Percentiles rank a stretch among this genome's conserved stretches.
Conservation (phyloP, 2,113 vertebrate species). For the Mobula hypostoma region DNA sequence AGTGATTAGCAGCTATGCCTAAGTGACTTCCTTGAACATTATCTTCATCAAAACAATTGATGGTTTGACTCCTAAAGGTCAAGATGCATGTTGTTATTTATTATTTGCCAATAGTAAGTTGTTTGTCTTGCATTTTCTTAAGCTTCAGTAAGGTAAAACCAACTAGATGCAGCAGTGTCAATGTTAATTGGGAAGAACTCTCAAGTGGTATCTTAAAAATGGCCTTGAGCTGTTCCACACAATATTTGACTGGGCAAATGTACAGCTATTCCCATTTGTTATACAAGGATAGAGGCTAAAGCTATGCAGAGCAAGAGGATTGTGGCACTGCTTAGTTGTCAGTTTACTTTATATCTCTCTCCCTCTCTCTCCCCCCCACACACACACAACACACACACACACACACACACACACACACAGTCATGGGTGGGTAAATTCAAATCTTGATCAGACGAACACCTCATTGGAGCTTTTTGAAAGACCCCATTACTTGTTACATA, state of each 20-base stretch:
- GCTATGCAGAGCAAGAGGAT: background rate
- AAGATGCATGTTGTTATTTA: background rate
- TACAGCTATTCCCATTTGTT: slow-evolving; percentile 27
- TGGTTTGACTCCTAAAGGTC: background rate
- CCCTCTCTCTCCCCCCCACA: background rate
- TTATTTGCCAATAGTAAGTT: background rate
- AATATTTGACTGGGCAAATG: background rate
- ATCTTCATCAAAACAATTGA: background rate
- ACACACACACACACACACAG: too few species aligned
- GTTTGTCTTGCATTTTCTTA: background rate
- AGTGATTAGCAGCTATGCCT: background rate
- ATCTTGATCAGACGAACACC: background rate
- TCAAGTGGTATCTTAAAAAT: slow-evolving; percentile 12
- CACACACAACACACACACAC: too few species aligned
- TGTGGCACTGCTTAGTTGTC: background rate
- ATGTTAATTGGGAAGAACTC: background rate
- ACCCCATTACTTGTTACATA: background rate
- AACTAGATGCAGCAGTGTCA: background rate
- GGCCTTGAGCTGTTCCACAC: slow-evolving; percentile 8
- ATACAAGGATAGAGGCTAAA: background rate
- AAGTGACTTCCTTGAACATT: background rate
- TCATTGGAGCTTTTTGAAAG: background rate
- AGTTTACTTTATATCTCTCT: background rate
- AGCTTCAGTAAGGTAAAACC: background rate
- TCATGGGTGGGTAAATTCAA: background rate